Evolutionary conservation across 2,888 invertebrate species (phyloP).

Genomic region (Phyto melanocephala): DNA sequence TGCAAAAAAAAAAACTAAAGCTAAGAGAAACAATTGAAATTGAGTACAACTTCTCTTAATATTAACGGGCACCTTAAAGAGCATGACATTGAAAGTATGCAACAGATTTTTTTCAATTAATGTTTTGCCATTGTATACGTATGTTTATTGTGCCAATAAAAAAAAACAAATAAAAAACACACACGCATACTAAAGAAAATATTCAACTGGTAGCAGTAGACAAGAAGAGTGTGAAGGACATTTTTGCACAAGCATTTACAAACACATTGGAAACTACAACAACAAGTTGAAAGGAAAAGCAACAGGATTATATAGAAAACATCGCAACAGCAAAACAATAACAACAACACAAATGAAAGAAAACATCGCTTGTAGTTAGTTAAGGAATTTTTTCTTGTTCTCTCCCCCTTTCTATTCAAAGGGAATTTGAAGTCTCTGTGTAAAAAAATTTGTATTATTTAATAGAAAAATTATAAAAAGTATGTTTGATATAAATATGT

Average conservation of each 20-base stretch:
- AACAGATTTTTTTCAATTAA: slow-evolving; percentile 53
- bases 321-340: slow-evolving; percentile 33
- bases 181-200: slow-evolving; percentile 1
- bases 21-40: not conserved
- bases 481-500: not conserved
- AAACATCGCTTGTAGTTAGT: slow-evolving; percentile 29
- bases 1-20: not conserved
- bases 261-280: slow-evolving; percentile 46
- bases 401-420: not conserved
- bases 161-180: not conserved
- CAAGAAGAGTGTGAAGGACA: slow-evolving; percentile 59
- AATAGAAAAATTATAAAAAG: slow-evolving; percentile 19
- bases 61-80: slow-evolving; percentile 24
- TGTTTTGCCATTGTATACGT: not conserved
- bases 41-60: not conserved
- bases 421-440: slow-evolving; percentile 1
- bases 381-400: slow-evolving; percentile 12
- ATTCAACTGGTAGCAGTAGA: slow-evolving; percentile 62
- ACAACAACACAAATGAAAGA: not conserved
- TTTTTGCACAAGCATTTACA: slow-evolving; percentile 5
- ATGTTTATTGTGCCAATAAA: not conserved
- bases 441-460: not conserved
- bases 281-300: slow-evolving; percentile 47
- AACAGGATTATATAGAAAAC: slow-evolving; percentile 63
- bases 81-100: slow-evolving; percentile 65